These are phyloP conservation scores for Megaceryle maxima DNA, from an alignment of 2,113 vertebrate species.

Conservation along the genomic window DNA sequence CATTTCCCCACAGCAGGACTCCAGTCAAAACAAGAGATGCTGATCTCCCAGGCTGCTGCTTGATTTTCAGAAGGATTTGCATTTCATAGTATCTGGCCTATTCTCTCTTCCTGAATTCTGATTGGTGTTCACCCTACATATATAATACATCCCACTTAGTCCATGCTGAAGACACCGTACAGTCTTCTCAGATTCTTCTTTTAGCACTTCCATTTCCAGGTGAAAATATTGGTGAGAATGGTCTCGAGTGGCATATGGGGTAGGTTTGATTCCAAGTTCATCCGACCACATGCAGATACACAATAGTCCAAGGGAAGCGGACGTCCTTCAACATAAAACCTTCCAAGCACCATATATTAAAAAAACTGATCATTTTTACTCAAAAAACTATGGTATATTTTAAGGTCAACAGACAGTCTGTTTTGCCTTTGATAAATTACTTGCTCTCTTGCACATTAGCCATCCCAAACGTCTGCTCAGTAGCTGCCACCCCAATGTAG, in stretches of 20 bases:
- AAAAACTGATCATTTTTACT: not conserved
- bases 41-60: not conserved
- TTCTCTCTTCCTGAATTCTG: not conserved
- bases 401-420: not conserved
- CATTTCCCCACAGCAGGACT: not conserved
- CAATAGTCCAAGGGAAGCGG: not conserved
- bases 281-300: rapidly evolving
- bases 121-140: not conserved
- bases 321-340: not conserved
- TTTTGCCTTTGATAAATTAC: not conserved
- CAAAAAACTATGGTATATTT: not conserved
- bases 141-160: not conserved
- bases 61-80: not conserved
- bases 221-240: not conserved
- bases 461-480: not conserved
- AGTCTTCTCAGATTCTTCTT: not conserved
- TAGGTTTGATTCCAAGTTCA: not conserved
- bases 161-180: not conserved
- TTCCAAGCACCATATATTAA: not conserved
- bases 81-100: not conserved
- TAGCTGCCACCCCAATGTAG: not conserved
- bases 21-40: not conserved
- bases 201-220: not conserved
- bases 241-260: not conserved
- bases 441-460: not conserved